Evolutionary conservation across 2,113 vertebrate species (phyloP).

Genomic region (Elachura formosa): DNA sequence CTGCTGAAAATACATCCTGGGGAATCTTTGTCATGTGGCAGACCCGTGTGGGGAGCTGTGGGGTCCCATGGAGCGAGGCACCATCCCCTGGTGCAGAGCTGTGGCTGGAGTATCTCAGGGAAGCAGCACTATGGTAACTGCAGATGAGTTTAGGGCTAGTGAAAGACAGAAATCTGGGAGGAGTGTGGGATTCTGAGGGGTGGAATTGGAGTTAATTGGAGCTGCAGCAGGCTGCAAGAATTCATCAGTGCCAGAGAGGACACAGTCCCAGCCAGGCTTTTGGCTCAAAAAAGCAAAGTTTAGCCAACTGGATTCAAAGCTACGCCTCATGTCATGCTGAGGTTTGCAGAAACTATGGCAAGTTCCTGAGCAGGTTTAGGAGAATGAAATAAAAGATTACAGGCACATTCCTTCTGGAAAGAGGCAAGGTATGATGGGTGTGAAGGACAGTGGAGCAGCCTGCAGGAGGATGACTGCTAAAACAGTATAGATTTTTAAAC

Average conservation of each 20-base stretch:
- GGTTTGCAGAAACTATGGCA: not conserved
- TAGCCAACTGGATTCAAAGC: not conserved
- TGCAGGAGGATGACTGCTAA: not conserved
- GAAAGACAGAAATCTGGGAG: not conserved
- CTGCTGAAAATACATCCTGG: not conserved
- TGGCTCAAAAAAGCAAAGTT: not conserved
- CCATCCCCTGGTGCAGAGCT: not conserved
- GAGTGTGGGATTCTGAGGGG: not conserved
- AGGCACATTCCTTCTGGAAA: not conserved
- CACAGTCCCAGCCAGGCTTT: not conserved
- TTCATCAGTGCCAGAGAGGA: not conserved
- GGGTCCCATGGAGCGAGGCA: not conserved
- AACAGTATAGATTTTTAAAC: not conserved
- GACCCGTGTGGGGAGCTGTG: not conserved
- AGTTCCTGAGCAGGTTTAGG: not conserved
- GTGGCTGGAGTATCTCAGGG: not conserved
- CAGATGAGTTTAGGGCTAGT: not conserved
- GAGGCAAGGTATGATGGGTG: not conserved
- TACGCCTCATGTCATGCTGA: not conserved
- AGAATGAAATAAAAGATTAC: not conserved
- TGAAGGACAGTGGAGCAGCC: not conserved
- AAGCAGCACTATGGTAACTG: not conserved
- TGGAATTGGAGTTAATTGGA: not conserved
- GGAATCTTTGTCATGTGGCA: not conserved
- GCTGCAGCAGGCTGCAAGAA: not conserved